phyloP scores from a whole-genome alignment of 2,113 vertebrate genomes.

The Struthio camelus region DNA sequence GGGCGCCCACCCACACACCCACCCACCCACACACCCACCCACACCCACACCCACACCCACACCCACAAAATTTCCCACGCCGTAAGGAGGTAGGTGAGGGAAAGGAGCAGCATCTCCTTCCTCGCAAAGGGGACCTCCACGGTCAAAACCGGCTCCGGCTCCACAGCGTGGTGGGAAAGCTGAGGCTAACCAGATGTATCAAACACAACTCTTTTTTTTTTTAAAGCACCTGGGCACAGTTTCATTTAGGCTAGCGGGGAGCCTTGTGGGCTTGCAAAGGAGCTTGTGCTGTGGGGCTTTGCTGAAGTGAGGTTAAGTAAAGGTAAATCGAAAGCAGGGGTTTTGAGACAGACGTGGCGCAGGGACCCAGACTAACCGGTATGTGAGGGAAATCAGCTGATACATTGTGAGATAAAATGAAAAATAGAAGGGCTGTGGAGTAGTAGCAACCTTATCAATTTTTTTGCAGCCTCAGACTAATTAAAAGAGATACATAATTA shows the following conservation, averaged over 20 bases:
- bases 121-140: no score
- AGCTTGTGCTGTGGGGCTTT: neutral
- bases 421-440: neutral
- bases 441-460: conserved; percentile 16
- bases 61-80: no score
- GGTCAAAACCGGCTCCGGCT: neutral
- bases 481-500: conserved; percentile 74
- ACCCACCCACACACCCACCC: no score
- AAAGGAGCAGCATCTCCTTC: no score
- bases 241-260: neutral
- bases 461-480: conserved; percentile 52
- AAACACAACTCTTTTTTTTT: neutral
- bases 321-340: neutral
- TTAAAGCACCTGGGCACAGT: neutral
- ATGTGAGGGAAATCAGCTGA: neutral
- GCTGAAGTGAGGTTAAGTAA: neutral
- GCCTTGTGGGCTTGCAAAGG: neutral
- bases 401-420: neutral
- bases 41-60: neutral
- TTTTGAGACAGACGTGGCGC: neutral
- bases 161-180: neutral
- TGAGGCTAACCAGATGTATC: neutral
- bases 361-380: neutral
- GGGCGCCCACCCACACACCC: no score
- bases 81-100: no score